Conservation (phyloP, 2,797 vertebrate species). For the Ammospiza maritima region DNA sequence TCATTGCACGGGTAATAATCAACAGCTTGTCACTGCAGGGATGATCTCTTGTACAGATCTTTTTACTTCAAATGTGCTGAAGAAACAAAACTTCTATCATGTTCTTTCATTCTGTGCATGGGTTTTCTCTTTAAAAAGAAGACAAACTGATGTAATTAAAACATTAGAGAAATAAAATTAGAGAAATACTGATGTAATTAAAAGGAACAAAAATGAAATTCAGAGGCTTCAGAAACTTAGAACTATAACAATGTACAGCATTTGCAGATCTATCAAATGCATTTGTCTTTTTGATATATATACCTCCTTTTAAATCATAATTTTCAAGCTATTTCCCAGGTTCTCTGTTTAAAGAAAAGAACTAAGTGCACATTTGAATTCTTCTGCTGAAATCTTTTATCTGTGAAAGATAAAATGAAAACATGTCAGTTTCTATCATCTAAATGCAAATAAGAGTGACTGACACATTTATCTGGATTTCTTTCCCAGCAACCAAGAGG, state of each 20-base stretch:
- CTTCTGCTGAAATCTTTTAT: neutral
- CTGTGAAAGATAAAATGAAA: neutral
- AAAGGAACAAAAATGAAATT: neutral
- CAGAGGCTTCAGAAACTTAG: neutral
- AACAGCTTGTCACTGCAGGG: neutral
- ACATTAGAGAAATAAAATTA: neutral
- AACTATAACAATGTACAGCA: neutral
- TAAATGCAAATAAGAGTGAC: neutral
- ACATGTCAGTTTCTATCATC: neutral
- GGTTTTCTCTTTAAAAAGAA: neutral
- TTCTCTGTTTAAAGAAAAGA: neutral
- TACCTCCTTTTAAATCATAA: neutral
- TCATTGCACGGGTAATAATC: neutral
- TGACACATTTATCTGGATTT: neutral
- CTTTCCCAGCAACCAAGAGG: neutral
- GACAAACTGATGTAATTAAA: neutral
- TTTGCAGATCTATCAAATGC: neutral
- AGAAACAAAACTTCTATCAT: neutral
- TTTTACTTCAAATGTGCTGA: neutral
- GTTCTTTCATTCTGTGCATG: neutral
- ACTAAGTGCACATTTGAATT: neutral
- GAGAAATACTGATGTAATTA: neutral
- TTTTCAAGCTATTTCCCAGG: neutral
- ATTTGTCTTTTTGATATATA: neutral
- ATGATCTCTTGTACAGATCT: neutral